Evolutionary conservation across 35 echinoderm and acorn worm genomes (phyloP).

Genomic region (Diadema setosum): DNA sequence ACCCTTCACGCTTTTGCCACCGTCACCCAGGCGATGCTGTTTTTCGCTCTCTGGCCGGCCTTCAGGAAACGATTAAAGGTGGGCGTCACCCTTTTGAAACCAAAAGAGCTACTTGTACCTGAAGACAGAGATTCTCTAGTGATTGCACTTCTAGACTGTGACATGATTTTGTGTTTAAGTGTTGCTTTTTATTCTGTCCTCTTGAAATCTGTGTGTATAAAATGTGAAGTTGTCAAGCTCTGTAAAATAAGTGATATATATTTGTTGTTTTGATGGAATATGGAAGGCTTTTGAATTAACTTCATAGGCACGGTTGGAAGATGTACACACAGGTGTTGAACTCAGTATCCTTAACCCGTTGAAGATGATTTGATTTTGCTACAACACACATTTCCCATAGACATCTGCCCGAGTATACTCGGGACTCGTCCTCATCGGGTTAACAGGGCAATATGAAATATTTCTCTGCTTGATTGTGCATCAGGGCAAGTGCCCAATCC

Average conservation of each 20-base stretch:
- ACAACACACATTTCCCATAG: too few species aligned
- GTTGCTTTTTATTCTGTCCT: neutral
- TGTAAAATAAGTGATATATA: neutral
- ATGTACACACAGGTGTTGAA: too few species aligned
- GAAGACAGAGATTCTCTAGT: neutral
- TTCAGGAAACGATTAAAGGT: constrained; percentile 88
- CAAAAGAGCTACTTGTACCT: neutral
- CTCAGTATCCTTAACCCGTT: too few species aligned
- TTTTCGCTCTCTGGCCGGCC: constrained; percentile 95
- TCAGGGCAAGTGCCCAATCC: too few species aligned
- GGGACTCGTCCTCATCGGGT: too few species aligned
- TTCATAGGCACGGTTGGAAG: too few species aligned
- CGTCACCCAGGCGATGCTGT: constrained; percentile 73
- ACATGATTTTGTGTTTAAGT: neutral
- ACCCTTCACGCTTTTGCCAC: constrained; percentile 87
- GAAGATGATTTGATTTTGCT: too few species aligned
- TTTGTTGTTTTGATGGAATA: neutral
- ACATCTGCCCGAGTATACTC: too few species aligned
- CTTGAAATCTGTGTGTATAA: neutral
- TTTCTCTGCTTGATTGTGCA: too few species aligned
- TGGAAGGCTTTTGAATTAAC: too few species aligned
- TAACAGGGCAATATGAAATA: too few species aligned
- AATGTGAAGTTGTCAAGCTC: neutral
- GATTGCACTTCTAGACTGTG: neutral
- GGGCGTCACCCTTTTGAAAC: neutral